phyloP scores from a whole-genome alignment of 2,797 vertebrate genomes.

The Macrochelys suwanniensis region DNA sequence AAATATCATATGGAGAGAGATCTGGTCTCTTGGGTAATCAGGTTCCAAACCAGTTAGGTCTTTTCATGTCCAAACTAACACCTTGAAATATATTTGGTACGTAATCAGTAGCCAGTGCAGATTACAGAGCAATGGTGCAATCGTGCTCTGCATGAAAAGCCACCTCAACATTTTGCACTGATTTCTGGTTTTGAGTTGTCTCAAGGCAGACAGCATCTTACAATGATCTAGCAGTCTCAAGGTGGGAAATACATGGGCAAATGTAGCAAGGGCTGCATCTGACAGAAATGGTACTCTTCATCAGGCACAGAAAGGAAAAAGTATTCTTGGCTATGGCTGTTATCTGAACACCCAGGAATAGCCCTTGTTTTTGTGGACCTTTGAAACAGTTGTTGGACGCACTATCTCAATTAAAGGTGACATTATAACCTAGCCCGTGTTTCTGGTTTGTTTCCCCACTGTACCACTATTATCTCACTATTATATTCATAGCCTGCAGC shows the following conservation, averaged over 20 bases:
- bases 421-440: background rate
- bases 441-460: background rate
- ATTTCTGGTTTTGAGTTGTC: background rate
- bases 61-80: background rate
- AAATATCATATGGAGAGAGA: background rate
- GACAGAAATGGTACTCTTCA: background rate
- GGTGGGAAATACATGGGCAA: background rate
- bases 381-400: fast-evolving
- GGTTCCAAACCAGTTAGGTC: fast-evolving
- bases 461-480: background rate
- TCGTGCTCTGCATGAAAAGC: background rate
- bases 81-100: background rate
- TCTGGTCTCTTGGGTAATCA: background rate
- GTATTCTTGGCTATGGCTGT: background rate
- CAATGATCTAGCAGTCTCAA: background rate
- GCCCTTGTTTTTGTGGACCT: background rate
- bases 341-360: background rate
- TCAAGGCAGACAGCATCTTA: background rate
- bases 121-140: background rate
- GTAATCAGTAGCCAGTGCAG: background rate
- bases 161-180: background rate
- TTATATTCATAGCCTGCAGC: background rate
- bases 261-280: background rate
- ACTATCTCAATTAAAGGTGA: fast-evolving
- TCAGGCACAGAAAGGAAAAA: background rate